Conservation (phyloP, 2,888 invertebrate species). For the Glaucopsyche alexis region DNA sequence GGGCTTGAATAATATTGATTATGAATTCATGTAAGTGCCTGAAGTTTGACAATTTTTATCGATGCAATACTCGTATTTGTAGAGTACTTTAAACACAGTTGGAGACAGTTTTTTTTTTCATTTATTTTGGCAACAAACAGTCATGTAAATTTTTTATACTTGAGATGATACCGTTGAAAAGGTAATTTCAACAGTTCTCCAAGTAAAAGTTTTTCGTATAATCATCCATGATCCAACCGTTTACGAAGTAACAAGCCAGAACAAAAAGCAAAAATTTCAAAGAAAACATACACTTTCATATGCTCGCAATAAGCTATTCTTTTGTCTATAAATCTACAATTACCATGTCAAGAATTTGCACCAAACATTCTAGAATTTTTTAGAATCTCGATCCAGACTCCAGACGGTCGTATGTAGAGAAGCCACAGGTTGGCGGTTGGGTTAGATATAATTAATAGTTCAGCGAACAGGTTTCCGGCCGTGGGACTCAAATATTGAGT, state of each 20-base stretch:
- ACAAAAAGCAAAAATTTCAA: neutral
- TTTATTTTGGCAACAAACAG: no score
- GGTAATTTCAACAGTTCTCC: neutral
- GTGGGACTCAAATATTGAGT: constrained; percentile 22
- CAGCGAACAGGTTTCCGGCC: constrained; percentile 23
- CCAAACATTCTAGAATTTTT: neutral
- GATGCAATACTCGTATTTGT: constrained; percentile 2
- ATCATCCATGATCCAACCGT: constrained; percentile 8
- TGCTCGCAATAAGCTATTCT: neutral
- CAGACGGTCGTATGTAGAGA: neutral
- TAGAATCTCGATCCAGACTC: neutral
- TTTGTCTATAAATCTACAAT: neutral
- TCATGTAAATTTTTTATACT: no score
- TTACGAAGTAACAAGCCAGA: neutral
- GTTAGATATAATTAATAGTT: constrained; percentile 14
- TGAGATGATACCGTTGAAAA: neutral
- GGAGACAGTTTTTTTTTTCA: neutral
- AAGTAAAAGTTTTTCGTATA: constrained; percentile 8
- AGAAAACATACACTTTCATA: no score
- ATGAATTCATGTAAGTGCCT: neutral
- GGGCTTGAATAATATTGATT: neutral
- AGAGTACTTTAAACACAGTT: neutral
- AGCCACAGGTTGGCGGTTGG: constrained; percentile 18
- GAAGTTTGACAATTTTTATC: neutral
- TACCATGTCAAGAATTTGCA: neutral